These are phyloP conservation scores for Neomorphus geoffroyi DNA, from an alignment of 2,797 vertebrate species.

Conservation along the genomic window DNA sequence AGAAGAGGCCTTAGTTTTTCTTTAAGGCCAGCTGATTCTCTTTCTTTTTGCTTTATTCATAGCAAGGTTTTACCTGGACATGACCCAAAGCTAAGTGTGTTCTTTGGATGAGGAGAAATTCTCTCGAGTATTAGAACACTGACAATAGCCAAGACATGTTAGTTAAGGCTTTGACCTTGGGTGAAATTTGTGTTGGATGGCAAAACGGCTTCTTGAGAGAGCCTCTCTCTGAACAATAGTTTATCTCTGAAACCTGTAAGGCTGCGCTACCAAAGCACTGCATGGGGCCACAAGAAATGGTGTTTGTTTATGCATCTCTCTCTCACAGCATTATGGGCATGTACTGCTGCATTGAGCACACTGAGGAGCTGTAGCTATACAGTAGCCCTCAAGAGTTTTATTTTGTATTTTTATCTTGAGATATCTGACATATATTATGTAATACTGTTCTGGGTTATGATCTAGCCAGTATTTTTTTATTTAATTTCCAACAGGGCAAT, in stretches of 20 bases:
- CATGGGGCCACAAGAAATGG: slow-evolving; percentile 30
- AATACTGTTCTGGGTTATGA: slow-evolving; percentile 63
- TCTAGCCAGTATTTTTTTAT: slow-evolving; percentile 66
- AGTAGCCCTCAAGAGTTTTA: slow-evolving; percentile 17
- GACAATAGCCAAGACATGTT: rapidly evolving
- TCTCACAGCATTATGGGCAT: slow-evolving; percentile 44
- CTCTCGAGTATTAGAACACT: neutral
- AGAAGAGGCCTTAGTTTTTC: neutral
- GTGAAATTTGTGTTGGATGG: neutral
- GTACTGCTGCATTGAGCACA: slow-evolving; percentile 25
- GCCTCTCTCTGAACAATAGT: neutral
- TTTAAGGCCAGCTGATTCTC: neutral
- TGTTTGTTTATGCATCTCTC: slow-evolving; percentile 41
- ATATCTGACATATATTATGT: slow-evolving; percentile 41
- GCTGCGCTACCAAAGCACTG: slow-evolving; percentile 26
- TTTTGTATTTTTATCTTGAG: slow-evolving; percentile 62
- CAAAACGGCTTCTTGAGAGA: neutral
- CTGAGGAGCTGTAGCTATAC: slow-evolving; percentile 21
- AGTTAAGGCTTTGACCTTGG: neutral
- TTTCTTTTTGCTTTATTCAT: neutral
- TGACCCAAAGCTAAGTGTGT: neutral
- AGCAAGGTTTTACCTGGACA: neutral
- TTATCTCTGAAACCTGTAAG: neutral
- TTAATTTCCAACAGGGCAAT: slow-evolving; percentile 64
- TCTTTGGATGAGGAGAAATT: slow-evolving; percentile 1